A percentile compares a stretch with the other conserved stretches of the same genome.
Conservation (phyloP, 2,888 invertebrate species). For the Leptopilina drosophilae region DNA sequence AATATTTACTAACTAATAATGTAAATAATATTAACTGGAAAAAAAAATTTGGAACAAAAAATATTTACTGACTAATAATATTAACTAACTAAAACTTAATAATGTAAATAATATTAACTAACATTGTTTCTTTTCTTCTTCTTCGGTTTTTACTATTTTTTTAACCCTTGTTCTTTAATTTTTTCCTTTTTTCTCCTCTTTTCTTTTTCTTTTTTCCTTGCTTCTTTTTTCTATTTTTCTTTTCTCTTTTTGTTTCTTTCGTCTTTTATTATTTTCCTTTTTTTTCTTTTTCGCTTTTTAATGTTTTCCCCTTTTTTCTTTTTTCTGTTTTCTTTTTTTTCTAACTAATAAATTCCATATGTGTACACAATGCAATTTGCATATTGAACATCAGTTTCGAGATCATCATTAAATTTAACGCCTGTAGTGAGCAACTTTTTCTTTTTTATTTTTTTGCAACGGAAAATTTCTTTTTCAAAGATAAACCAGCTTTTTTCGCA, state of each 20-base stretch:
- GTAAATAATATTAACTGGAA: too few relatives aligned
- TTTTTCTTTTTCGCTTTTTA: too few relatives aligned
- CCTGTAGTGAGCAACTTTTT: neutral
- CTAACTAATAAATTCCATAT: neutral
- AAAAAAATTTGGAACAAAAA: too few relatives aligned
- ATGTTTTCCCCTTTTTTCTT: too few relatives aligned
- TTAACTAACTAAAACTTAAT: too few relatives aligned
- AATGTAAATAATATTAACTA: too few relatives aligned
- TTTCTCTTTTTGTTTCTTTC: neutral
- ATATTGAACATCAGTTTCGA: constrained; percentile 16
- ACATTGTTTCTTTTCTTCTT: too few relatives aligned
- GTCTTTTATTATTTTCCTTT: too few relatives aligned
- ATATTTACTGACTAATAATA: too few relatives aligned
- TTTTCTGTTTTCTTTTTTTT: neutral
- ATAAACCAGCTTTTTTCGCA: neutral
- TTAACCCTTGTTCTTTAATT: neutral
- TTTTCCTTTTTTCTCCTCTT: neutral
- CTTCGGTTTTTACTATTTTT: too few relatives aligned
- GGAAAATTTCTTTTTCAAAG: neutral
- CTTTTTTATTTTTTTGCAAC: neutral
- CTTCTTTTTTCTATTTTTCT: neutral
- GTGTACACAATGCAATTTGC: constrained; percentile 23
- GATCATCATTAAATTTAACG: constrained; percentile 18
- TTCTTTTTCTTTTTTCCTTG: too few relatives aligned
- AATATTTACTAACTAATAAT: too few relatives aligned